phyloP scores from a whole-genome alignment of 2,888 invertebrate species.

The Willowsia nigromaculata region DNA sequence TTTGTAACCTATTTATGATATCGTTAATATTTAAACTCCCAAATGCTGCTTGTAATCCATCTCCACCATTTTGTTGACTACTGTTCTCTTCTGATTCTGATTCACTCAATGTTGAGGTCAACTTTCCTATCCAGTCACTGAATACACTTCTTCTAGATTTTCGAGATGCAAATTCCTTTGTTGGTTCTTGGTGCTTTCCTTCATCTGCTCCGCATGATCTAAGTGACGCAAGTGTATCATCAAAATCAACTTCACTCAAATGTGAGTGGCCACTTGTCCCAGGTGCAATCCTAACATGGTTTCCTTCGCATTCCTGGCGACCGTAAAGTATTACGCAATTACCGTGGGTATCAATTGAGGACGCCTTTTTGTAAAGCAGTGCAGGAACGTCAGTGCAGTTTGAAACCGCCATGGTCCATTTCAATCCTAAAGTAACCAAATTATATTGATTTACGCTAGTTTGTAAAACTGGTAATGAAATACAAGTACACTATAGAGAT shows the following conservation, averaged over 20 bases:
- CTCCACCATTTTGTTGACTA: too few relatives aligned
- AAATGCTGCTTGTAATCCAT: too few relatives aligned
- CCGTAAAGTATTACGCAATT: slow-evolving; percentile 62
- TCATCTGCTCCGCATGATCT: too few relatives aligned
- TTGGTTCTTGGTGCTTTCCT: too few relatives aligned
- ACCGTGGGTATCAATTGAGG: slow-evolving; percentile 70
- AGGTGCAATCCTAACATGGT: slow-evolving; percentile 55
- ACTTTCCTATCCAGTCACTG: too few relatives aligned
- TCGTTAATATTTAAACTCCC: too few relatives aligned
- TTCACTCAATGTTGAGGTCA: too few relatives aligned
- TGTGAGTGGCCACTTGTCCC: slow-evolving; percentile 64
- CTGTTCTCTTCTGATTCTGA: too few relatives aligned
- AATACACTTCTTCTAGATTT: too few relatives aligned
- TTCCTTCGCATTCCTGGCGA: slow-evolving; percentile 56
- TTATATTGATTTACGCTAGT: neutral
- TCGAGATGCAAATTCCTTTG: too few relatives aligned
- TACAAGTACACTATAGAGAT: too few relatives aligned
- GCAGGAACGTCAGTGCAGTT: slow-evolving; percentile 64
- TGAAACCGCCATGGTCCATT: slow-evolving; percentile 43
- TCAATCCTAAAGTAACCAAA: slow-evolving; percentile 46
- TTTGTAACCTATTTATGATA: too few relatives aligned
- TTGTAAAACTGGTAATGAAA: neutral
- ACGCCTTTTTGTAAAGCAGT: slow-evolving; percentile 60
- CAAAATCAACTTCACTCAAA: slow-evolving; percentile 64
- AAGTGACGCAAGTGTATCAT: slow-evolving; percentile 54